A percentile compares a stretch with the other conserved stretches of the same genome.
phyloP scores from a whole-genome alignment of 2,888 invertebrate genomes.

The Euplexia lucipara region DNA sequence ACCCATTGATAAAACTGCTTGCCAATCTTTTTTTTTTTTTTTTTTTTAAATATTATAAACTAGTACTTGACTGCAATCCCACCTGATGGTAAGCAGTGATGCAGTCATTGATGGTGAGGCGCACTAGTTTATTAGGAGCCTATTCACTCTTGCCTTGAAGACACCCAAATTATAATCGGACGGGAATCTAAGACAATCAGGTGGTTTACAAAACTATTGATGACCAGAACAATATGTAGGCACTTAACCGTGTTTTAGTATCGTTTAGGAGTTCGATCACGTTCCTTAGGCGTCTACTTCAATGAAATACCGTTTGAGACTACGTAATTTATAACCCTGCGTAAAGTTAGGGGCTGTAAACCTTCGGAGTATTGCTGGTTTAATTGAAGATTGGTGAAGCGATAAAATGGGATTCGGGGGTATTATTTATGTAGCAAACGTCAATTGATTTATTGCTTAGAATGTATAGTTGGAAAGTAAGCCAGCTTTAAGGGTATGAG shows the following conservation, averaged over 20 bases:
- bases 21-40: too few species aligned
- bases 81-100: too few species aligned
- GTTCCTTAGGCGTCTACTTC: constrained; percentile 44
- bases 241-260: constrained; percentile 4
- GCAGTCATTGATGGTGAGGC: too few species aligned
- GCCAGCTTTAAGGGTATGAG: too few species aligned
- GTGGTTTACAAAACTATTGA: background rate
- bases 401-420: constrained; percentile 31
- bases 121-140: too few species aligned
- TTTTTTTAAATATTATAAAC: too few species aligned
- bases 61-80: too few species aligned
- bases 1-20: too few species aligned
- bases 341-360: constrained; percentile 29
- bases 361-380: constrained; percentile 33
- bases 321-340: constrained; percentile 50
- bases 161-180: too few species aligned
- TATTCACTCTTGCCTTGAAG: too few species aligned
- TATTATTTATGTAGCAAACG: constrained; percentile 24
- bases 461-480: constrained; percentile 1
- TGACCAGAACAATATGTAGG: background rate
- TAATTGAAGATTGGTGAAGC: constrained; percentile 51
- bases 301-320: constrained; percentile 58
- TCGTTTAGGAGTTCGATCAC: constrained; percentile 40
- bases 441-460: constrained; percentile 36
- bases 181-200: too few species aligned